These are phyloP conservation scores for Epizoanthus ramosus DNA, from an alignment of 92 coral and sea anemone species.

Conservation along the genomic window DNA sequence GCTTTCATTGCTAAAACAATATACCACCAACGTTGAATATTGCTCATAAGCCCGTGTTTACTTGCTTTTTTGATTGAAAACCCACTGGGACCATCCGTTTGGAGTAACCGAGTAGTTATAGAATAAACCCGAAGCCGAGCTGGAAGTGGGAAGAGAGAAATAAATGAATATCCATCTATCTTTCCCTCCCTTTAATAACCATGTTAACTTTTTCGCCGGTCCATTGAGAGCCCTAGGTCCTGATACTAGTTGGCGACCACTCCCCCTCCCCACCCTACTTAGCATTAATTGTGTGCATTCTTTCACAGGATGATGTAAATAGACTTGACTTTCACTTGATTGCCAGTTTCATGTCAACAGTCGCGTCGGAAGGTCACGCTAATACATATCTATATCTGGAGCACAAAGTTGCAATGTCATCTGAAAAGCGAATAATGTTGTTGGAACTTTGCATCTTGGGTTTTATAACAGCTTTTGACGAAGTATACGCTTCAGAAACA, in stretches of 20 bases:
- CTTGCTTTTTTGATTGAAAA: too few species aligned
- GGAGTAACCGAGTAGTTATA: background rate
- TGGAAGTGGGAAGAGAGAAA: too few species aligned
- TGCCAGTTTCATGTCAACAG: background rate
- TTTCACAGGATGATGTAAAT: background rate
- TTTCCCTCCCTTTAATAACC: too few species aligned
- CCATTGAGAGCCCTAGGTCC: too few species aligned
- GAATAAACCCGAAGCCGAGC: too few species aligned
- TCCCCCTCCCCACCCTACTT: slow-evolving; percentile 23
- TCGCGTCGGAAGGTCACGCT: slow-evolving; percentile 4
- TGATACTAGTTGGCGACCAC: background rate
- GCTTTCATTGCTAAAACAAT: too few species aligned
- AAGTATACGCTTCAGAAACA: slow-evolving; percentile 4
- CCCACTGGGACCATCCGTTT: background rate
- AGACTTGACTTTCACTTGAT: background rate
- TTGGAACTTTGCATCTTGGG: background rate
- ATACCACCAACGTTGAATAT: too few species aligned
- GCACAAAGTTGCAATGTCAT: background rate
- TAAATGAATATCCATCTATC: too few species aligned
- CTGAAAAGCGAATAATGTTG: background rate
- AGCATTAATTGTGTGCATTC: background rate
- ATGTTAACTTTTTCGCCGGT: too few species aligned
- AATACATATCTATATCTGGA: background rate
- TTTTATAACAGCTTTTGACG: background rate
- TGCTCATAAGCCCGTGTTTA: too few species aligned